Conservation (phyloP, 1,140 invertebrate species). For the Cyclargus thomasi region DNA sequence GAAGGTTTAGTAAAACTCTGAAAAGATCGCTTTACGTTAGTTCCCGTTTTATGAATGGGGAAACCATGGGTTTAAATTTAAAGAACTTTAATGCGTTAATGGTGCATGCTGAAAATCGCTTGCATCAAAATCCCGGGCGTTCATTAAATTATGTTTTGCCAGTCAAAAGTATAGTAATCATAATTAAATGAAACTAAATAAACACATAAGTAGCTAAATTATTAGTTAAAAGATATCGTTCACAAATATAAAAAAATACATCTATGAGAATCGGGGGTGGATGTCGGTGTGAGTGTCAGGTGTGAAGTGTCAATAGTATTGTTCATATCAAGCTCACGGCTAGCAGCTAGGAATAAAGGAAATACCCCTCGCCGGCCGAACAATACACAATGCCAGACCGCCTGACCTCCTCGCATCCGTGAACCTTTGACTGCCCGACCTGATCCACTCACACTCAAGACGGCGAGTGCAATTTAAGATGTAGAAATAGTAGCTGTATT, state of each 20-base stretch:
- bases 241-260: no score
- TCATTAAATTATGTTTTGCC: no score
- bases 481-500: no score
- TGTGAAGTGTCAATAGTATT: constrained; percentile 14
- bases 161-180: no score
- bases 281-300: constrained; percentile 12
- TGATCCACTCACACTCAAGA: constrained; percentile 12
- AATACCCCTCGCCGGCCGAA: constrained; percentile 56
- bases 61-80: neutral
- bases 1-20: constrained; percentile 11
- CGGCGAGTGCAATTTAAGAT: no score
- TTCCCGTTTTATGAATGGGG: constrained; percentile 15
- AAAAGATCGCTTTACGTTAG: constrained; percentile 18
- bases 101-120: no score
- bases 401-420: constrained; percentile 55
- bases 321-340: constrained; percentile 44
- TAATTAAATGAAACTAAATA: no score
- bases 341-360: constrained; percentile 46
- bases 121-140: no score
- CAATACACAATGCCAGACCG: constrained; percentile 64
- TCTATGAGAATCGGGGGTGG: neutral
- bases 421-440: constrained; percentile 32
- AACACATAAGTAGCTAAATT: no score
- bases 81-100: no score
- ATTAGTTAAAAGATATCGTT: no score